These are phyloP conservation scores for Drosophila buzzatii DNA, from an alignment of 2,888 invertebrate genomes.

Conservation along the genomic window DNA sequence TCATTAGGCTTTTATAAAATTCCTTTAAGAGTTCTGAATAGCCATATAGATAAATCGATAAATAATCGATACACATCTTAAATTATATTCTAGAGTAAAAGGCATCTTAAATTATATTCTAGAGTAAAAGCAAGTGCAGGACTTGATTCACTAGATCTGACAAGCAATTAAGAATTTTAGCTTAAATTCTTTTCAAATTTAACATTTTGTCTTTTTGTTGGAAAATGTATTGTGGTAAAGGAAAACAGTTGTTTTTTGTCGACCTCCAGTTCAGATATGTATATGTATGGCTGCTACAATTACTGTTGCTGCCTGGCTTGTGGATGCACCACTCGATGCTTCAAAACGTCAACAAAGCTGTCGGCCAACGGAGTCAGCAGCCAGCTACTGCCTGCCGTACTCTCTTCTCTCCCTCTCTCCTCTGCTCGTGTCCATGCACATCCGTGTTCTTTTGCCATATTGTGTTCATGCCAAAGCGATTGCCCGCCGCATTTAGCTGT, in stretches of 20 bases:
- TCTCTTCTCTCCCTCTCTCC: neutral
- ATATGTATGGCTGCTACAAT: conserved; percentile 19
- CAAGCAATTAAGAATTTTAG: neutral
- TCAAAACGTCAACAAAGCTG: conserved; percentile 39
- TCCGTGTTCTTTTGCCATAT: conserved; percentile 45
- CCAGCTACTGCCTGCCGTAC: conserved; percentile 11
- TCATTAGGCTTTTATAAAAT: too few relatives aligned
- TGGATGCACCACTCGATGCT: conserved; percentile 52
- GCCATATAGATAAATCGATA: neutral
- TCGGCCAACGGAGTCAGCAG: conserved; percentile 24
- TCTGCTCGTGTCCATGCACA: conserved; percentile 16
- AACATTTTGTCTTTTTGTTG: conserved; percentile 2
- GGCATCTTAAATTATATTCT: too few relatives aligned
- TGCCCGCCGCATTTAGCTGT: conserved; percentile 26
- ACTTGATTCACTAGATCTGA: neutral
- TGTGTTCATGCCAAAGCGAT: conserved; percentile 49
- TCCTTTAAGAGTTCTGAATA: neutral
- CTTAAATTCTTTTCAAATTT: neutral
- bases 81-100: too few relatives aligned
- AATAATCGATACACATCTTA: neutral
- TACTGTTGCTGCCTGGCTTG: conserved; percentile 33
- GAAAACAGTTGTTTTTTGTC: conserved; percentile 23
- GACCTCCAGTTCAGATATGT: neutral
- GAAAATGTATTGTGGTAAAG: conserved; percentile 11
- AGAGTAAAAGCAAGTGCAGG: too few relatives aligned